Percentiles rank a stretch among this genome's conserved stretches.
phyloP scores from a whole-genome alignment of 2,888 invertebrate genomes.

The Drosophila pegasa region DNA sequence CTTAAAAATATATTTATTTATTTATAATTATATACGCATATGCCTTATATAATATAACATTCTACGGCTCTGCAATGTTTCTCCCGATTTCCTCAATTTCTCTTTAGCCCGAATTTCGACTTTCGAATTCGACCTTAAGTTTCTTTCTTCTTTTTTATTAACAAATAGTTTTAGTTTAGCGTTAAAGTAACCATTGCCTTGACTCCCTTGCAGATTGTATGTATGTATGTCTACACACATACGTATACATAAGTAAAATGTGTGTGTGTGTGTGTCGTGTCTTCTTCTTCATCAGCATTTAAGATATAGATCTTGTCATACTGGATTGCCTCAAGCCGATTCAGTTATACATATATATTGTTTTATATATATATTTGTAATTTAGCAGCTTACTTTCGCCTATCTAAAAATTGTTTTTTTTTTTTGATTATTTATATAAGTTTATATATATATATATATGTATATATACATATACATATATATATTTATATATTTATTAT shows the following conservation, averaged over 20 bases:
- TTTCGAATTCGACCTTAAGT: slow-evolving; percentile 6
- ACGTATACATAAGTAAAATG: slow-evolving; percentile 53
- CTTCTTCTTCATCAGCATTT: slow-evolving; percentile 31
- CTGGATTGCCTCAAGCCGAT: slow-evolving; percentile 58
- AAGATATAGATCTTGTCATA: slow-evolving; percentile 32
- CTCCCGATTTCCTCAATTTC: background rate
- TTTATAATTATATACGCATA: slow-evolving; percentile 34
- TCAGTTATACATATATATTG: slow-evolving; percentile 21
- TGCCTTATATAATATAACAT: slow-evolving; percentile 25
- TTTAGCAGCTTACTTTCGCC: slow-evolving; percentile 66
- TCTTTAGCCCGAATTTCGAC: background rate
- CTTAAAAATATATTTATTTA: slow-evolving; percentile 81
- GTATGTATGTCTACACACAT: slow-evolving; percentile 30
- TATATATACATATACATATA: slow-evolving; percentile 48
- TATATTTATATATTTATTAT: slow-evolving; percentile 30
- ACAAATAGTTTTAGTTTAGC: slow-evolving; percentile 66
- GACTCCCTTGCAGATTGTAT: slow-evolving; percentile 54
- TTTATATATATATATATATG: slow-evolving; percentile 41
- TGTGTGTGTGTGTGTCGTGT: slow-evolving; percentile 3
- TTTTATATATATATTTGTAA: slow-evolving; percentile 30
- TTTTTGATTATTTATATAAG: slow-evolving; percentile 61
- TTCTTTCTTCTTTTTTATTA: slow-evolving; percentile 31
- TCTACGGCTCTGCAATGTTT: slow-evolving; percentile 3
- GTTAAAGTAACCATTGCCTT: slow-evolving; percentile 62
- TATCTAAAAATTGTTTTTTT: slow-evolving; percentile 69